Percentiles rank a stretch among this genome's conserved stretches.
Conservation (phyloP, 2,888 invertebrate genomes). For the Tipula lateralis region DNA sequence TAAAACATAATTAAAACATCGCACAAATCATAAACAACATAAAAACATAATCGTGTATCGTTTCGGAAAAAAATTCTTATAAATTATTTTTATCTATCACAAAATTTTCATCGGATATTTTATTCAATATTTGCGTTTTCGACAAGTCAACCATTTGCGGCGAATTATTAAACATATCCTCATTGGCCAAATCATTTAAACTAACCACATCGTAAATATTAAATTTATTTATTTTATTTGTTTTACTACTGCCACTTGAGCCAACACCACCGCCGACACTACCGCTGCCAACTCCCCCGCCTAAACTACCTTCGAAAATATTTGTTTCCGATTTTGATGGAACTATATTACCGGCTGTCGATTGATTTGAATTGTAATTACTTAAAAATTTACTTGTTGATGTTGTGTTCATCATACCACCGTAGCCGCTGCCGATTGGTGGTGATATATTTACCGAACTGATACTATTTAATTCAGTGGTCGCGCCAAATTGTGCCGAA, state of each 20-base stretch:
- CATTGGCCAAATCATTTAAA: conserved; percentile 38
- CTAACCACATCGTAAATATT: conserved; percentile 40
- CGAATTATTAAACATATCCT: conserved; percentile 36
- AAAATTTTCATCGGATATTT: conserved; percentile 31
- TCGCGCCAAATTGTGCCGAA: background rate
- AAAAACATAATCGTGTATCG: background rate
- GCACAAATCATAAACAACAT: background rate
- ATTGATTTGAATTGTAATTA: background rate
- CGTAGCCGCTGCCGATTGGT: background rate
- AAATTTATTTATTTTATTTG: conserved; percentile 33
- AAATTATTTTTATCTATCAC: conserved; percentile 19
- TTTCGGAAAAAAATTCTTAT: background rate
- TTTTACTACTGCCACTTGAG: background rate
- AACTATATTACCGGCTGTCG: background rate
- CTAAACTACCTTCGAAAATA: conserved; percentile 37
- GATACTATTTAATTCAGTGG: conserved; percentile 28
- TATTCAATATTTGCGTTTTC: conserved; percentile 35
- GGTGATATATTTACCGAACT: conserved; percentile 30
- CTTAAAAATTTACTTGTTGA: background rate
- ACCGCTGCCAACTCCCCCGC: background rate
- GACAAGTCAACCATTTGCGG: conserved; percentile 37
- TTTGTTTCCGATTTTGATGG: conserved; percentile 40
- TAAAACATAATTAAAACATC: background rate
- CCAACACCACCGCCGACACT: background rate
- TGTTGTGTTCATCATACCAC: conserved; percentile 28